Conservation (phyloP, 2,797 vertebrate species). For the Thunnus albacares region DNA sequence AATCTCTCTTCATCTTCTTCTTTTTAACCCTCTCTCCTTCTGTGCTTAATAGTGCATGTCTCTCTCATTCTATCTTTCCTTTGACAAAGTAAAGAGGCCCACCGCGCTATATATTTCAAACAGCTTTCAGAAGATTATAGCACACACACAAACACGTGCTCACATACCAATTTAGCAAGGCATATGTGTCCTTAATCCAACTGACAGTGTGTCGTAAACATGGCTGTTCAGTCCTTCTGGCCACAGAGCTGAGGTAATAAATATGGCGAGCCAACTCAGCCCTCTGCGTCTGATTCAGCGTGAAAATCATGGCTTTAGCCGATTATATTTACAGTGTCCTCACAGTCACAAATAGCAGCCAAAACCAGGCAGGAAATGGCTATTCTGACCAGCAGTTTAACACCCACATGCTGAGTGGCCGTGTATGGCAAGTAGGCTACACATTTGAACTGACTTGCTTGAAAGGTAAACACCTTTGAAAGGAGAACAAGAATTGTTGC, state of each 20-base stretch:
- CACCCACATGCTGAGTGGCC: constrained; percentile 40
- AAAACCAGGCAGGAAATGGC: constrained; percentile 63
- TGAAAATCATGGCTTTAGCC: constrained; percentile 68
- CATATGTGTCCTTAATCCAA: constrained; percentile 75
- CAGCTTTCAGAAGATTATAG: constrained; percentile 64
- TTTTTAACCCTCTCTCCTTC: constrained; percentile 36
- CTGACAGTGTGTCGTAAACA: constrained; percentile 70
- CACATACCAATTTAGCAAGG: constrained; percentile 66
- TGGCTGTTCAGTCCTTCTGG: constrained; percentile 67
- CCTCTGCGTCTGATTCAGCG: constrained; percentile 65
- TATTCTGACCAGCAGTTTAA: constrained; percentile 65
- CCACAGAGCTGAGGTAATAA: constrained; percentile 71
- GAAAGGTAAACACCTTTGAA: constrained; percentile 38
- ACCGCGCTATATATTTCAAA: constrained; percentile 45
- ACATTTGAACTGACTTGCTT: constrained; percentile 34
- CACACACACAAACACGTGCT: constrained; percentile 44
- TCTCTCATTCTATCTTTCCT: constrained; percentile 20
- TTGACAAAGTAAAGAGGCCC: constrained; percentile 39
- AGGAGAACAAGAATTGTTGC: constrained; percentile 12
- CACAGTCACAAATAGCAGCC: constrained; percentile 68
- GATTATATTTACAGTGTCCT: constrained; percentile 75
- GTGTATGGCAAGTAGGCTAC: constrained; percentile 5
- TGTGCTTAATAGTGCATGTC: background rate
- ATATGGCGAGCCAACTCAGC: constrained; percentile 61
- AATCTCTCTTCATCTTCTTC: constrained; percentile 42